A percentile compares a stretch with the other conserved stretches of the same genome.
Conservation (phyloP, 2,888 invertebrate species). For the Himalopsyche anomala region DNA sequence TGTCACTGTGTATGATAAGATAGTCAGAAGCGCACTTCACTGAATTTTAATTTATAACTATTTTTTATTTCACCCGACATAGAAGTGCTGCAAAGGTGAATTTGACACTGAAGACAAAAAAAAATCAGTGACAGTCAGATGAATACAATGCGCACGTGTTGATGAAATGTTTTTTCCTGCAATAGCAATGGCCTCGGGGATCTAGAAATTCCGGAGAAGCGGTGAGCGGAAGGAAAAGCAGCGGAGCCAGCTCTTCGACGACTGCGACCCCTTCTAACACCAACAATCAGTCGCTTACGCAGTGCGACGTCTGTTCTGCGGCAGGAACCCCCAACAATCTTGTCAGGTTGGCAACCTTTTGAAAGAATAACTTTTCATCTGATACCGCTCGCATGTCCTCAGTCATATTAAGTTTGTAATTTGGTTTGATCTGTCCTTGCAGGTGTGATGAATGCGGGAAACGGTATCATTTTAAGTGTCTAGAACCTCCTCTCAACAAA, state of each 20-base stretch:
- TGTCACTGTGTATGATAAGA: too few species aligned
- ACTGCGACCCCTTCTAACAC: conserved; percentile 68
- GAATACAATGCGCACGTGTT: neutral
- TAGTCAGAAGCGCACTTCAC: too few species aligned
- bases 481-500: conserved; percentile 95
- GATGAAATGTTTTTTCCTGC: neutral
- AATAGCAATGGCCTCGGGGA: conserved; percentile 45
- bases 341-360: conserved; percentile 77
- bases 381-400: too few species aligned
- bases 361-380: neutral
- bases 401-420: conserved; percentile 10
- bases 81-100: too few species aligned
- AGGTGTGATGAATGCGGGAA: conserved; percentile 95
- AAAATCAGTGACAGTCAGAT: neutral
- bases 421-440: conserved; percentile 53
- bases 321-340: conserved; percentile 81
- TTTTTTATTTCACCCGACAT: too few species aligned
- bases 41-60: too few species aligned
- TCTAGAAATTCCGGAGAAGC: conserved; percentile 66
- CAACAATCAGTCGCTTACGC: conserved; percentile 73
- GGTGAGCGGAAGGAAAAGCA: conserved; percentile 21
- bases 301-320: conserved; percentile 82
- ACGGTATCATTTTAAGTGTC: conserved; percentile 93
- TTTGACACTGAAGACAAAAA: too few species aligned
- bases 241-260: conserved; percentile 50